phyloP scores from a whole-genome alignment of 2,113 vertebrate genomes.

The Poeciliopsis prolifica region DNA sequence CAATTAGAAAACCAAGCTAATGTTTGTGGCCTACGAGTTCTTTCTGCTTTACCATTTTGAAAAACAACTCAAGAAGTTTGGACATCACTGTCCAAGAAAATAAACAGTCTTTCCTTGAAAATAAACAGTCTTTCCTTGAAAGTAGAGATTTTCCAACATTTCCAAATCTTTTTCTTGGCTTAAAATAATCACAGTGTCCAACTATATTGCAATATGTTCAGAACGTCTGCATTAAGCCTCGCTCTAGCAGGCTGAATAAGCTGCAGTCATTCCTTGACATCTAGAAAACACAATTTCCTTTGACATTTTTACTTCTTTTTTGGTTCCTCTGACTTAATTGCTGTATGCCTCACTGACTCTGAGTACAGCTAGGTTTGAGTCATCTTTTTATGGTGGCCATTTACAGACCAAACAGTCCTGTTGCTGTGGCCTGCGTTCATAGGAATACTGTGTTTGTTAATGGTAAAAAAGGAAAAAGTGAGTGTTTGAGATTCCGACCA shows the following conservation, averaged over 20 bases:
- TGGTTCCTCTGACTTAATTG: not conserved
- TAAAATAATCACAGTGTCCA: not conserved
- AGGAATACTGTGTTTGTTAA: not conserved
- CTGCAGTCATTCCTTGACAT: not conserved
- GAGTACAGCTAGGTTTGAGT: not conserved
- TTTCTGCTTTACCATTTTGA: not conserved
- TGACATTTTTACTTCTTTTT: not conserved
- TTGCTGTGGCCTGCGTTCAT: not conserved
- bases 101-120: not conserved
- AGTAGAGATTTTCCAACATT: not conserved
- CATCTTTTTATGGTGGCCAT: too few species aligned
- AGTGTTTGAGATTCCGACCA: not conserved
- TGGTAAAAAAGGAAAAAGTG: not conserved
- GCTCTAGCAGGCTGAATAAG: not conserved
- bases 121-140: not conserved
- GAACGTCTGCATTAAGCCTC: not conserved
- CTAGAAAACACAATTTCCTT: not conserved
- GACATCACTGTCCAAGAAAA: not conserved
- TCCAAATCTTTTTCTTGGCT: not conserved
- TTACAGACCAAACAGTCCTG: not conserved
- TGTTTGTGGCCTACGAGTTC: not conserved
- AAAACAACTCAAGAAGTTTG: not conserved
- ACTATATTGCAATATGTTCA: not conserved
- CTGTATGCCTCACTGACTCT: not conserved
- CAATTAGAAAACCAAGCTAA: not conserved